phyloP scores from a whole-genome alignment of 1,140 invertebrate genomes.

The Drosophila saltans region DNA sequence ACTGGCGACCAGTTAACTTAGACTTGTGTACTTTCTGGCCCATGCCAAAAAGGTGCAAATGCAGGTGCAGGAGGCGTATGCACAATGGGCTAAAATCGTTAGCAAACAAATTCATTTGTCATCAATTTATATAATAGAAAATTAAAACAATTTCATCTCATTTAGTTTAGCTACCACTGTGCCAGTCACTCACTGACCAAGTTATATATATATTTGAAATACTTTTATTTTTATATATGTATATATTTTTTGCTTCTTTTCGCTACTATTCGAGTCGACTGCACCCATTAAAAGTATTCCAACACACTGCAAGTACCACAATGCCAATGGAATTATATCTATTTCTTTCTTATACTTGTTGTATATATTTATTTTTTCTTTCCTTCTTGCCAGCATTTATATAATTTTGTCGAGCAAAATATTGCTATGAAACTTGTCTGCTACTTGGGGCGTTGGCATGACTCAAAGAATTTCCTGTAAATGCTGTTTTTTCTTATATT shows the following conservation, averaged over 20 bases:
- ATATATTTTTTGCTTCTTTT: neutral
- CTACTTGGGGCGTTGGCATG: slow-evolving; percentile 67
- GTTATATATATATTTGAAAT: slow-evolving; percentile 27
- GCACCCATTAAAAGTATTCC: slow-evolving; percentile 58
- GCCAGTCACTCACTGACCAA: slow-evolving; percentile 12
- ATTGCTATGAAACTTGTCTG: slow-evolving; percentile 59
- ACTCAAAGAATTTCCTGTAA: slow-evolving; percentile 71
- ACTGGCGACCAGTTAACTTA: slow-evolving; percentile 56
- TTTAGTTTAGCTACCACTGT: slow-evolving; percentile 34
- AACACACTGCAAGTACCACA: slow-evolving; percentile 32
- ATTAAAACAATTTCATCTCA: neutral
- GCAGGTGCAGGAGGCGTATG: slow-evolving; percentile 24
- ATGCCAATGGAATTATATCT: slow-evolving; percentile 50
- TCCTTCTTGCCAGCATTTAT: slow-evolving; percentile 59
- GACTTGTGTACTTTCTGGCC: slow-evolving; percentile 13
- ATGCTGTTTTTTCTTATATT: slow-evolving; percentile 10
- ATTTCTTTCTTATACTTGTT: neutral
- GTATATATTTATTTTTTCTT: slow-evolving; percentile 9
- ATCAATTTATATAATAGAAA: neutral
- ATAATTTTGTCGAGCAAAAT: slow-evolving; percentile 69
- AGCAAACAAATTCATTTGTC: neutral
- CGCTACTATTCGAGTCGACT: slow-evolving; percentile 28
- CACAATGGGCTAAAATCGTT: neutral
- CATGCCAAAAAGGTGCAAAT: neutral
- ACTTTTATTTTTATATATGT: slow-evolving; percentile 3